phyloP scores from a whole-genome alignment of 2,113 vertebrate genomes.

The Dipodomys merriami region DNA sequence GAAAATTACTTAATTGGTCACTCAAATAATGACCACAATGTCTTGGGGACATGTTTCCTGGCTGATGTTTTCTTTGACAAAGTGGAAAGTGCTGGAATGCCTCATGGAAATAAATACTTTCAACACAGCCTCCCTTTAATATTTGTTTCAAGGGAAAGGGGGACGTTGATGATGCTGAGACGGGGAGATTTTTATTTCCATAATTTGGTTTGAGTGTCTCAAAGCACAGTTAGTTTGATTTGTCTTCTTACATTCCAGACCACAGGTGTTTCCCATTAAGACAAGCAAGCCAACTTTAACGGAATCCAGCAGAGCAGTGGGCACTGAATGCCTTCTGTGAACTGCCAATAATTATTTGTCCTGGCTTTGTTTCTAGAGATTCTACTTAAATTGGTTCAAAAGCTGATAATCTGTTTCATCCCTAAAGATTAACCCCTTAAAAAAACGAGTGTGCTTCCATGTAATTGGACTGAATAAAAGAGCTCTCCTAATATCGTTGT shows the following conservation, averaged over 20 bases:
- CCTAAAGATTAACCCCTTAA: conserved; percentile 85
- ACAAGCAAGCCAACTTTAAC: conserved; percentile 84
- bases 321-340: conserved; percentile 84
- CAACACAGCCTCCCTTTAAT: conserved; percentile 77
- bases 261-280: conserved; percentile 89
- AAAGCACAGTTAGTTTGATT: conserved; percentile 83
- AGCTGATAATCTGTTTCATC: conserved; percentile 89
- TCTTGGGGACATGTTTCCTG: conserved; percentile 71
- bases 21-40: conserved; percentile 55
- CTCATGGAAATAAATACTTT: conserved; percentile 76
- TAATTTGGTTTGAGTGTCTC: conserved; percentile 84
- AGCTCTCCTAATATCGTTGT: conserved; percentile 78
- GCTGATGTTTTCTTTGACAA: conserved; percentile 73
- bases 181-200: conserved; percentile 81
- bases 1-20: conserved; percentile 65
- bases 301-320: conserved; percentile 84
- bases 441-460: conserved; percentile 72
- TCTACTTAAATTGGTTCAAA: conserved; percentile 88
- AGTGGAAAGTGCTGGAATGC: conserved; percentile 67
- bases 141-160: conserved; percentile 76
- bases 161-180: conserved; percentile 60
- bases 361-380: conserved; percentile 88
- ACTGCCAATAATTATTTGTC: conserved; percentile 89
- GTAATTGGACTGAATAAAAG: conserved; percentile 85
- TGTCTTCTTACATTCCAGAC: conserved; percentile 77